Percentiles rank a stretch among this genome's conserved stretches.
Conservation (phyloP, 2,888 invertebrate species). For the Adineta ricciae region DNA sequence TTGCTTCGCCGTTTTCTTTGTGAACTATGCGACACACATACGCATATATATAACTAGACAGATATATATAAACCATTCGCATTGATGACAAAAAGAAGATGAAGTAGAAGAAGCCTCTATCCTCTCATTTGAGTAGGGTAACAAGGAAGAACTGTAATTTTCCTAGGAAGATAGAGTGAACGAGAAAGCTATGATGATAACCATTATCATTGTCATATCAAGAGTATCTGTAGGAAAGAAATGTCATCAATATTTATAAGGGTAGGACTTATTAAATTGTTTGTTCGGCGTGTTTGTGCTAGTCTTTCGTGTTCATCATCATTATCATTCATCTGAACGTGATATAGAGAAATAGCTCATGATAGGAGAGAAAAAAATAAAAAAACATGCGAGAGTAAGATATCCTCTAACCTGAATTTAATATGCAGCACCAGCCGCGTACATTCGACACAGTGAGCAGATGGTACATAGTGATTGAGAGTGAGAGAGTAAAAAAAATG, state of each 20-base stretch:
- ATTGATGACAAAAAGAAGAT: not conserved
- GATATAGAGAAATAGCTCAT: not conserved
- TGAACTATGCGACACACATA: not conserved
- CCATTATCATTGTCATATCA: not conserved
- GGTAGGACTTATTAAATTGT: not conserved
- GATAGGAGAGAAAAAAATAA: not conserved
- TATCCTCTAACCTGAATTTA: not conserved
- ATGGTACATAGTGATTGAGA: not conserved
- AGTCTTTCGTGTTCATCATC: not conserved
- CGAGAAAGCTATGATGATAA: not conserved
- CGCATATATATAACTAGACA: not conserved
- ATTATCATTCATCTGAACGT: not conserved
- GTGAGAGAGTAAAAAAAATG: not conserved
- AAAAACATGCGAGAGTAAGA: not conserved
- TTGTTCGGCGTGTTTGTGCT: not conserved
- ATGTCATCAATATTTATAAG: constrained; percentile 9
- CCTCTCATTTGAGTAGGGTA: not conserved
- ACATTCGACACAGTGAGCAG: not conserved
- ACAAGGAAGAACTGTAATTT: not conserved
- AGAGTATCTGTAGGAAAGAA: not conserved
- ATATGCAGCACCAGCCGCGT: not conserved
- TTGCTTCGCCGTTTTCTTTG: not conserved
- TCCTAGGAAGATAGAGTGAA: not conserved
- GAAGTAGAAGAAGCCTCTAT: not conserved
- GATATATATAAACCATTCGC: not conserved